Evolutionary conservation across 2,113 vertebrate genomes (phyloP).

Genomic region (Menura novaehollandiae): DNA sequence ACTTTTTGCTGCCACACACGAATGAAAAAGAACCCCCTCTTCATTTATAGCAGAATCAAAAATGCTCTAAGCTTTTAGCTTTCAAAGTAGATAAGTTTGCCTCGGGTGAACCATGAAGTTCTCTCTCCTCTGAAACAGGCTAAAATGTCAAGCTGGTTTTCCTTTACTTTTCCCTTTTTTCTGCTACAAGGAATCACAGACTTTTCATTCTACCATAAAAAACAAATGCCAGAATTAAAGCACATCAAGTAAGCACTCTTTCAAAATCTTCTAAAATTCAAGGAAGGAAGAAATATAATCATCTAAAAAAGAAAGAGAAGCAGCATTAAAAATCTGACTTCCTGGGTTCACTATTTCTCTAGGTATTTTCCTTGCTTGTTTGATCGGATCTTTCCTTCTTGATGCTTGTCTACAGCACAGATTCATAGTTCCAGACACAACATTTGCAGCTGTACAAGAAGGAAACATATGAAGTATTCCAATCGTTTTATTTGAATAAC

Average conservation of each 20-base stretch:
- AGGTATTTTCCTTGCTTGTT: background rate
- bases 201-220: slow-evolving; percentile 54
- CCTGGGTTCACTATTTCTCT: slow-evolving; percentile 29
- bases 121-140: slow-evolving; percentile 6
- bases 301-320: slow-evolving; percentile 44
- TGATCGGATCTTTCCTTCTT: slow-evolving; percentile 44
- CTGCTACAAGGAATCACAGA: slow-evolving; percentile 49
- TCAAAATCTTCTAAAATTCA: slow-evolving; percentile 53
- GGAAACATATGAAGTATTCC: slow-evolving; percentile 61
- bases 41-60: slow-evolving; percentile 38
- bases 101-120: slow-evolving; percentile 39
- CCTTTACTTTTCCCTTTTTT: slow-evolving; percentile 43
- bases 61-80: slow-evolving; percentile 36
- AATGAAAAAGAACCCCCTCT: slow-evolving; percentile 48
- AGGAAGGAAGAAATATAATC: slow-evolving; percentile 12
- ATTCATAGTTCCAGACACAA: slow-evolving; percentile 57
- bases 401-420: slow-evolving; percentile 61
- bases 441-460: slow-evolving; percentile 54
- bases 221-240: slow-evolving; percentile 56
- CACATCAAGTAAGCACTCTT: slow-evolving; percentile 50
- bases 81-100: slow-evolving; percentile 13
- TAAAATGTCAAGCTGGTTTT: slow-evolving; percentile 13
- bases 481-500: slow-evolving; percentile 53
- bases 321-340: slow-evolving; percentile 43
- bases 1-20: slow-evolving; percentile 55